A percentile compares a stretch with the other conserved stretches of the same genome.
These are phyloP conservation scores for Xylocopa sonorina DNA, from an alignment of 1,140 invertebrate species.

Conservation along the genomic window DNA sequence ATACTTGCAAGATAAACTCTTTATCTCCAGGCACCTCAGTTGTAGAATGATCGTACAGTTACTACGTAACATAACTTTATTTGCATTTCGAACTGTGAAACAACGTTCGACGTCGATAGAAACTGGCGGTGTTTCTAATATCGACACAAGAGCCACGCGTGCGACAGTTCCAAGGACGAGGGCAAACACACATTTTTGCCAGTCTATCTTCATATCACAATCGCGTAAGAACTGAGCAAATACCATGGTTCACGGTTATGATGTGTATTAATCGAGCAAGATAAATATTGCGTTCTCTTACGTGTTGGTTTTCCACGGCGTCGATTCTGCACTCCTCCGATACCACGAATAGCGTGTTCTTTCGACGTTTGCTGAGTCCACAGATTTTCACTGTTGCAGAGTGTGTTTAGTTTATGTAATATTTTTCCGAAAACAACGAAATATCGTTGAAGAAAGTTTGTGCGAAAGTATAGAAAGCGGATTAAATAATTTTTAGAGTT, in stretches of 20 bases:
- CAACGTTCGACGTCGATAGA: neutral
- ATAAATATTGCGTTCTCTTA: conserved; percentile 52
- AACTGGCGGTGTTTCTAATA: conserved; percentile 13
- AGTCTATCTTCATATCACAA: conserved; percentile 51
- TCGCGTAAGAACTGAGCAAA: conserved; percentile 54
- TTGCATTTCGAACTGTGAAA: neutral
- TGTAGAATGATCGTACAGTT: too few species aligned
- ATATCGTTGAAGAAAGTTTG: neutral
- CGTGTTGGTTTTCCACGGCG: neutral
- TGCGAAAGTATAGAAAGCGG: neutral
- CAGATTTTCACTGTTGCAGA: neutral
- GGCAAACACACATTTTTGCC: conserved; percentile 65
- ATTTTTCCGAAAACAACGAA: neutral
- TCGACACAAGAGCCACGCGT: conserved; percentile 24
- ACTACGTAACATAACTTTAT: neutral
- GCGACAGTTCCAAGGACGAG: conserved; percentile 63
- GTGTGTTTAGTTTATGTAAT: neutral
- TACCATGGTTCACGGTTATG: conserved; percentile 47
- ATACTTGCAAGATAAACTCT: too few species aligned
- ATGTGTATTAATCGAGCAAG: conserved; percentile 58
- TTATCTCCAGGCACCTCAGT: too few species aligned
- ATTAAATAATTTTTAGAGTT: too few species aligned
- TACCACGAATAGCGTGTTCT: neutral
- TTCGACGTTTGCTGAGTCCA: neutral
- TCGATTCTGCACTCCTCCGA: neutral